Conservation (phyloP, 64 coral and sea anemone genomes). For the Stichodactyla helianthus region DNA sequence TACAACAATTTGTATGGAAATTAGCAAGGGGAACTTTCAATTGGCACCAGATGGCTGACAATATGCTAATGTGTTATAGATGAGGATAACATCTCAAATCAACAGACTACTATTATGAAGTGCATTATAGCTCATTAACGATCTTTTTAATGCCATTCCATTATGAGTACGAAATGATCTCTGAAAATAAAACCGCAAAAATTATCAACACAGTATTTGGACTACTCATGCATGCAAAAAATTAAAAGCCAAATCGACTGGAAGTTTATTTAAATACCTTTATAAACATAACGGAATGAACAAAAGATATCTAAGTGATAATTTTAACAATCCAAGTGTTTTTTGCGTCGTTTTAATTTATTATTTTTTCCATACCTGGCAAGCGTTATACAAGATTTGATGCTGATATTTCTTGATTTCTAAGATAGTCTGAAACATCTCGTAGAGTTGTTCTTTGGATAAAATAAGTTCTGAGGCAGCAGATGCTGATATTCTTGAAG, state of each 20-base stretch:
- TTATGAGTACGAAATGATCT: neutral
- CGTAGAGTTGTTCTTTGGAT: slow-evolving; percentile 96
- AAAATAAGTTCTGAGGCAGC: slow-evolving; percentile 81
- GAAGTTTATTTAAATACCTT: neutral
- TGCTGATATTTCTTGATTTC: slow-evolving; percentile 93
- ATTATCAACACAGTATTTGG: neutral
- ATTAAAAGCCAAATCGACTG: neutral
- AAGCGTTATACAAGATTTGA: slow-evolving; percentile 88
- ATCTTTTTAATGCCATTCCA: too few species aligned
- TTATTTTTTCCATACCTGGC: slow-evolving; percentile 55
- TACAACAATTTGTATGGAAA: too few species aligned
- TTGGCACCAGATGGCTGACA: too few species aligned
- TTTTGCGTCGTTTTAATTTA: neutral
- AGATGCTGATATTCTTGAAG: slow-evolving; percentile 50
- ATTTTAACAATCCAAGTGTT: neutral
- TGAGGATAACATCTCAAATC: too few species aligned
- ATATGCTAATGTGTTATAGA: too few species aligned
- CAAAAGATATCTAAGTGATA: neutral
- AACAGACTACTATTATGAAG: too few species aligned
- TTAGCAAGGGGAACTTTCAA: too few species aligned
- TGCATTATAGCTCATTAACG: too few species aligned
- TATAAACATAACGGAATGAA: neutral
- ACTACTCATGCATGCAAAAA: neutral
- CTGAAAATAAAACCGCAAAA: neutral
- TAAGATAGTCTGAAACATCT: slow-evolving; percentile 94